phyloP scores from a whole-genome alignment of 2,888 invertebrate species.

The Acanthacorydalis orientalis region DNA sequence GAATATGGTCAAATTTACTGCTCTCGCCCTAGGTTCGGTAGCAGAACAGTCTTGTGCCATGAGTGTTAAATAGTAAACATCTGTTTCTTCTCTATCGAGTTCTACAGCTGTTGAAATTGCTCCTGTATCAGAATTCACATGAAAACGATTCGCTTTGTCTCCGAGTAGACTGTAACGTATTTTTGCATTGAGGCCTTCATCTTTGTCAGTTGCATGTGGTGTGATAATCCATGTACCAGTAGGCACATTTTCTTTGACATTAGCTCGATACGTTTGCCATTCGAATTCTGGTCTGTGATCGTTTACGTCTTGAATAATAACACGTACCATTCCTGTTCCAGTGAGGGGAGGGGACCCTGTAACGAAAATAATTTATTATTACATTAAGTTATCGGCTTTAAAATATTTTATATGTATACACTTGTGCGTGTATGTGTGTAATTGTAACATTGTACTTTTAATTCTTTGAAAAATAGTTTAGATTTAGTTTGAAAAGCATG shows the following conservation, averaged over 20 bases:
- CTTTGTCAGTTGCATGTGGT: slow-evolving; percentile 66
- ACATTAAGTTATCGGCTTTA: too few relatives aligned
- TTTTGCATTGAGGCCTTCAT: slow-evolving; percentile 70
- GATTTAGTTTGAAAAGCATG: too few relatives aligned
- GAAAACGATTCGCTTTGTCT: slow-evolving; percentile 64
- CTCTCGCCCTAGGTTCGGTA: slow-evolving; percentile 67
- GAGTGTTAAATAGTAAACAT: slow-evolving; percentile 61
- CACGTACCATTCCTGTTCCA: slow-evolving; percentile 77
- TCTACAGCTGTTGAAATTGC: slow-evolving; percentile 54
- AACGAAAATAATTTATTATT: slow-evolving; percentile 21
- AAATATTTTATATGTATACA: too few relatives aligned
- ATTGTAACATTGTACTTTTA: too few relatives aligned
- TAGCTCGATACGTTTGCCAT: slow-evolving; percentile 60
- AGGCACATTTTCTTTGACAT: slow-evolving; percentile 68
- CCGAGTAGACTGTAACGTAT: slow-evolving; percentile 74
- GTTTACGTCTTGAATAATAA: slow-evolving; percentile 86
- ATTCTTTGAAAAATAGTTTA: too few relatives aligned
- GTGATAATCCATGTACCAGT: slow-evolving; percentile 60
- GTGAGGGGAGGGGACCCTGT: slow-evolving; percentile 82
- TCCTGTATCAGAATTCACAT: slow-evolving; percentile 63
- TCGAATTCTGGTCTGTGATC: slow-evolving; percentile 84
- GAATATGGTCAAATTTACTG: slow-evolving; percentile 64
- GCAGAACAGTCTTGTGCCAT: slow-evolving; percentile 81
- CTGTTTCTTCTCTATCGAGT: slow-evolving; percentile 65
- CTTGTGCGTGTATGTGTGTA: too few relatives aligned